Evolutionary conservation across 2,113 vertebrate species (phyloP), one percentile per base, ranked within the genome.

Genomic region (Phrynosoma platyrhinos): DNA sequence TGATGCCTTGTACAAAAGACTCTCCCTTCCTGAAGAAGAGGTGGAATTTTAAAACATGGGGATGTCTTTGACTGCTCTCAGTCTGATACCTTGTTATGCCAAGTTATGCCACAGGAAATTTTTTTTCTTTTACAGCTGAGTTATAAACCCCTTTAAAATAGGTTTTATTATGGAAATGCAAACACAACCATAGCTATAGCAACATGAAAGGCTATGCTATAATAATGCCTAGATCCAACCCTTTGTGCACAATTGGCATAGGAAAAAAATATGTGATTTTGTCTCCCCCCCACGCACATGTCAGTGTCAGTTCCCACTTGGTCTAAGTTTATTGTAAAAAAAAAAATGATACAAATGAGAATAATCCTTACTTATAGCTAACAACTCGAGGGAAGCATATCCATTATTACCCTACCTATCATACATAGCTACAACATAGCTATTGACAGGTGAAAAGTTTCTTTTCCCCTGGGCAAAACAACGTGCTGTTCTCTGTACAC

Each of bases 111-210:
- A 76, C 6, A 42, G 91, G 93, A 88, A 62, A 30, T 92, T 93
- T 94, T 47, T 47, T 47, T 47, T 47, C 5, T 47, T 93, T 94
- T 94, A 83, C 92, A 94, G 91, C 87, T 58, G 12, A 94, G 92
- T 93, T 96, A 95, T 95, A 96, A 95, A 95, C 91, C 95, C 91
- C 93, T 91, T 96, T 94, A 96, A 96, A 95, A 95, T 94, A 95
- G 94, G 91, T 95, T 94, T 94, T 96, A 94, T 94, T 94, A 94
- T 91, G 93, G 90, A 95, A 95, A 95, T 95, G 92, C 90, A 92
- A 92, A 91, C 93, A 90, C 84, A 90, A 72, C 78, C 90, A 94
- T 18, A 90, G 88, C 90, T 94, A 86, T 78, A 94, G 94, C 84
- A 95, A 96, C 95, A 95, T 96, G 94, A 96, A 96, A 95, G 95